A percentile compares a stretch with the other conserved stretches of the same genome.
phyloP scores from a whole-genome alignment of 2,113 vertebrate genomes.

The Brienomyrus brachyistius region DNA sequence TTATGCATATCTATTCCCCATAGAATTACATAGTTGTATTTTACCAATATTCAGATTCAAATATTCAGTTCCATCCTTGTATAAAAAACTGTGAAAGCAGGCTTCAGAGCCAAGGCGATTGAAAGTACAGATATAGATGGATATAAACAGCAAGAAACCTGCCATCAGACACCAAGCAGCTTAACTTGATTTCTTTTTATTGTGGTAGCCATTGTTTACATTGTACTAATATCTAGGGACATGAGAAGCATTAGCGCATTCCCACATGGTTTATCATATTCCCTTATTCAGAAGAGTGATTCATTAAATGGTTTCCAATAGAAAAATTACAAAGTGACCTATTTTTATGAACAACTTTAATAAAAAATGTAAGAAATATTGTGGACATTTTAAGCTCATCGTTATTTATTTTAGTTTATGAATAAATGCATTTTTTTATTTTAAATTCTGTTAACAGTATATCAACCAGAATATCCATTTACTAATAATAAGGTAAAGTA shows the following conservation, averaged over 20 bases:
- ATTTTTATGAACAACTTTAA: neutral
- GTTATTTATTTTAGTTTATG: neutral
- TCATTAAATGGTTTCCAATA: neutral
- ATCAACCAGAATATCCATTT: neutral
- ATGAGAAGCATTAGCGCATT: neutral
- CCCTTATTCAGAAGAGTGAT: neutral
- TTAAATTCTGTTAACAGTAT: neutral
- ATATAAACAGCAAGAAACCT: neutral
- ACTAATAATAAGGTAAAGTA: neutral
- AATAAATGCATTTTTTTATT: neutral
- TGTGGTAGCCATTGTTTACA: neutral
- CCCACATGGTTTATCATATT: neutral
- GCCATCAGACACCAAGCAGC: neutral
- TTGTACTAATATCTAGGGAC: neutral
- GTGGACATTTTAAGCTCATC: neutral
- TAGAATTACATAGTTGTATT: neutral
- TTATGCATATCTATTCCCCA: neutral
- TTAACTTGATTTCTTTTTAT: neutral
- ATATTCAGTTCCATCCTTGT: neutral
- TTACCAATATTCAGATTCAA: neutral
- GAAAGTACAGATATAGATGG: neutral
- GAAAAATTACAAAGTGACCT: neutral
- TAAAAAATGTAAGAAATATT: neutral
- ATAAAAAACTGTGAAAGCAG: neutral
- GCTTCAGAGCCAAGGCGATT: neutral